Evolutionary conservation across 2,888 invertebrate genomes (phyloP).

Genomic region (Ypsolopha scabrella): DNA sequence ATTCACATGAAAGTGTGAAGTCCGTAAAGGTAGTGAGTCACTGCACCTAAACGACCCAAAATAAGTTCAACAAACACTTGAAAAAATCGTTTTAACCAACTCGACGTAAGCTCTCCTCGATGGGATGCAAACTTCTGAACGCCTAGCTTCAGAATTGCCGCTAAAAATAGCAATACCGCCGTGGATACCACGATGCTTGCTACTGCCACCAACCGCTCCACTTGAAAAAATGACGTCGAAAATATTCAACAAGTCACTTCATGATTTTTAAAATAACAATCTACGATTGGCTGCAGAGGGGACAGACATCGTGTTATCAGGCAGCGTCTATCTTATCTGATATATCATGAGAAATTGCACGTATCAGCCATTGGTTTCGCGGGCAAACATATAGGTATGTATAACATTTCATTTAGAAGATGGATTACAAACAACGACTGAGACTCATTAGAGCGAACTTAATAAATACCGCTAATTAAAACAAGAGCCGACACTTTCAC

Average conservation of each 20-base stretch:
- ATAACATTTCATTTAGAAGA: background rate
- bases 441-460: background rate
- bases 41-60: conserved; percentile 3
- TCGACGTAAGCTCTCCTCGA: conserved; percentile 41
- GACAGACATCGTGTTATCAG: too few relatives aligned
- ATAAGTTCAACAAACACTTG: background rate
- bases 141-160: conserved; percentile 26
- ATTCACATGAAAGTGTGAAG: conserved; percentile 14
- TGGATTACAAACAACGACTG: background rate
- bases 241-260: too few relatives aligned
- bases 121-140: conserved; percentile 31
- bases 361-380: too few relatives aligned
- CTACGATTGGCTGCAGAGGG: background rate
- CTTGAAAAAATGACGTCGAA: too few relatives aligned
- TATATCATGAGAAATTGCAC: too few relatives aligned
- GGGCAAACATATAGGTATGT: too few relatives aligned
- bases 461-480: background rate
- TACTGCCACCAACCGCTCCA: background rate
- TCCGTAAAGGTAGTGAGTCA: conserved; percentile 2
- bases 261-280: background rate
- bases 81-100: background rate
- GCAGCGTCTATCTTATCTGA: too few relatives aligned
- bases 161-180: conserved; percentile 48
- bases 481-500: conserved; percentile 5
- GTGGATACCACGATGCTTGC: background rate